phyloP scores from a whole-genome alignment of 2,888 invertebrate species.

The Rhaphigaster nebulosa region DNA sequence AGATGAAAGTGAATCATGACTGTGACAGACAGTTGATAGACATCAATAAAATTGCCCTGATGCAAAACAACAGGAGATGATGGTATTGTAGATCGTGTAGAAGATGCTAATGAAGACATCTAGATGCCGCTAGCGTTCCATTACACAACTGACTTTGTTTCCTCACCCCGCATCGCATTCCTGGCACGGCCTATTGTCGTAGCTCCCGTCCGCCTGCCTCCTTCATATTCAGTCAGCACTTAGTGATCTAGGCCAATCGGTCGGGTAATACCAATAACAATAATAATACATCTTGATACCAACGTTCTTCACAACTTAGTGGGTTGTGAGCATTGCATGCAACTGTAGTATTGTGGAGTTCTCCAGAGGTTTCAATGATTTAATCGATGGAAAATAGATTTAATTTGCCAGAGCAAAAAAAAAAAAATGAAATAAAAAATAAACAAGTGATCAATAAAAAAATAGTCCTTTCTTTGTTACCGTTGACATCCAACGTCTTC shows the following conservation, averaged over 20 bases:
- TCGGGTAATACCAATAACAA: neutral
- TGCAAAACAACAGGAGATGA: neutral
- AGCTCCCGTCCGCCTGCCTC: neutral
- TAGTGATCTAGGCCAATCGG: neutral
- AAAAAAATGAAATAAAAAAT: too few species aligned
- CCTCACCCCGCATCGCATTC: neutral
- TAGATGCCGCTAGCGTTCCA: neutral
- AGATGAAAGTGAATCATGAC: neutral
- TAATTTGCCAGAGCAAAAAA: too few species aligned
- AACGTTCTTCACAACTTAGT: neutral
- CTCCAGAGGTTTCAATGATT: too few species aligned
- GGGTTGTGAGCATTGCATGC: neutral
- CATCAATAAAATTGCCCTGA: neutral
- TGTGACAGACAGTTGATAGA: neutral
- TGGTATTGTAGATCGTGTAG: neutral
- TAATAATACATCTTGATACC: neutral
- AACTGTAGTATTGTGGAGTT: neutral
- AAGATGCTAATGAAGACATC: conserved; percentile 31
- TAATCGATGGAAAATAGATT: too few species aligned
- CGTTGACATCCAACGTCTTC: too few species aligned
- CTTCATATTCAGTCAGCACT: neutral
- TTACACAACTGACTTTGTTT: conserved; percentile 11
- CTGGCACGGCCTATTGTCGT: neutral
- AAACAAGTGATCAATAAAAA: too few species aligned
- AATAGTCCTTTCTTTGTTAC: too few species aligned